Percentiles rank a stretch among this genome's conserved stretches.
These are phyloP conservation scores for Eleutherodactylus coqui DNA, from an alignment of 2,797 vertebrate species.

Conservation along the genomic window DNA sequence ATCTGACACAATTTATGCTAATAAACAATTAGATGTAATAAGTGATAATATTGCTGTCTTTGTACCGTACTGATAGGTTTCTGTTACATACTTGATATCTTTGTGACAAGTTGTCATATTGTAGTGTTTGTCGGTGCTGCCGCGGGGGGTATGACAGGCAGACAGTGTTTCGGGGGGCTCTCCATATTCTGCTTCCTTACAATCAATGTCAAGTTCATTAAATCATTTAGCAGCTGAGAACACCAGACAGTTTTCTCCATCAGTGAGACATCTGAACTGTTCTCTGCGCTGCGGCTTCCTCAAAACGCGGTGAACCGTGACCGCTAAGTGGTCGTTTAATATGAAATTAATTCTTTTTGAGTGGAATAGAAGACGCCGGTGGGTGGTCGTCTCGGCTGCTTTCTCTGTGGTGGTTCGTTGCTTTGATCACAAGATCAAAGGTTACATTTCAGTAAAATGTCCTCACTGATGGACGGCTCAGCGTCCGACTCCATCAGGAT, in stretches of 20 bases:
- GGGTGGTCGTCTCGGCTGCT: neutral
- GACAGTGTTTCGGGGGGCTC: too few species aligned
- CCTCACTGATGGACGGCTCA: neutral
- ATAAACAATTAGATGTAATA: too few species aligned
- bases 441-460: neutral
- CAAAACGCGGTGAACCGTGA: neutral
- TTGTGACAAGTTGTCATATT: too few species aligned
- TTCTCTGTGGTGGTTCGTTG: neutral
- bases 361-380: slow-evolving; percentile 34
- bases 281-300: neutral
- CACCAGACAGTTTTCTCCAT: neutral
- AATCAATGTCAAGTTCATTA: slow-evolving; percentile 42
- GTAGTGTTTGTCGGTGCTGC: too few species aligned
- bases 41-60: too few species aligned
- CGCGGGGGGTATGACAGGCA: too few species aligned
- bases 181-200: neutral
- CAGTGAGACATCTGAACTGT: slow-evolving; percentile 17
- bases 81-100: too few species aligned
- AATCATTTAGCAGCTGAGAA: slow-evolving; percentile 32
- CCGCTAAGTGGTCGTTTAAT: slow-evolving; percentile 41
- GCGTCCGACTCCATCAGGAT: too few species aligned
- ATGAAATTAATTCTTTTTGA: slow-evolving; percentile 47
- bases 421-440: neutral
- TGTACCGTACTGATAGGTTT: too few species aligned
- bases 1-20: too few species aligned